A percentile compares a stretch with the other conserved stretches of the same genome.
Evolutionary conservation across 1,140 invertebrate genomes (phyloP).

Genomic region (Dreissena rostriformis): DNA sequence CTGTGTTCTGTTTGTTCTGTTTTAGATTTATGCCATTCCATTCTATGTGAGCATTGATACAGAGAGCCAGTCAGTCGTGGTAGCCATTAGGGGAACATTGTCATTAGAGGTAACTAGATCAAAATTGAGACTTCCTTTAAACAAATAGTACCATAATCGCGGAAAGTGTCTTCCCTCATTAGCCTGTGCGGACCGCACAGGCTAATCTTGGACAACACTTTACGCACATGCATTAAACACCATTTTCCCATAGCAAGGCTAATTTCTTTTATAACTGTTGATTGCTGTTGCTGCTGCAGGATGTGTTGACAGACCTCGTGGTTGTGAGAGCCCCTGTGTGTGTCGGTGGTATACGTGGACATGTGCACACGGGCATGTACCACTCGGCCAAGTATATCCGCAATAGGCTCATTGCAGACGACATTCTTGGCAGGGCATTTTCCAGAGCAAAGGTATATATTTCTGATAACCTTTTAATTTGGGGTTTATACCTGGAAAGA

Average conservation of each 20-base stretch:
- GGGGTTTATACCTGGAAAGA: no score
- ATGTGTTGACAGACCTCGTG: constrained; percentile 93
- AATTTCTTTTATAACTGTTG: no score
- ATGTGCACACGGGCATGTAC: constrained; percentile 94
- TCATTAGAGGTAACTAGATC: constrained; percentile 85
- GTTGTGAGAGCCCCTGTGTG: constrained; percentile 90
- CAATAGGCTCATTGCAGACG: constrained; percentile 86
- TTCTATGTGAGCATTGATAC: constrained; percentile 94
- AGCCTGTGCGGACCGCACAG: no score
- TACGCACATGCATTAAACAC: no score
- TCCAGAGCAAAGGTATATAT: constrained; percentile 62
- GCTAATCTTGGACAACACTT: no score
- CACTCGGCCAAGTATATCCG: constrained; percentile 90
- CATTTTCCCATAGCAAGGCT: no score
- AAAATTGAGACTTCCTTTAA: no score
- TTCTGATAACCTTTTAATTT: no score
- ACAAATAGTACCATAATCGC: no score
- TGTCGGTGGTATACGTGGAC: constrained; percentile 85
- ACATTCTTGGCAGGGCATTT: constrained; percentile 75
- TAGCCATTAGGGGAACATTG: constrained; percentile 93
- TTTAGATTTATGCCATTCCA: constrained; percentile 83
- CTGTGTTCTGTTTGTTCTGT: no score
- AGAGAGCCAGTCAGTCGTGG: constrained; percentile 89
- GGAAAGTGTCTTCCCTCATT: no score
- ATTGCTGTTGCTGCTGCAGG: no score